These are phyloP conservation scores for Sebastes nivosus DNA, from an alignment of 2,797 vertebrate species.

Conservation along the genomic window DNA sequence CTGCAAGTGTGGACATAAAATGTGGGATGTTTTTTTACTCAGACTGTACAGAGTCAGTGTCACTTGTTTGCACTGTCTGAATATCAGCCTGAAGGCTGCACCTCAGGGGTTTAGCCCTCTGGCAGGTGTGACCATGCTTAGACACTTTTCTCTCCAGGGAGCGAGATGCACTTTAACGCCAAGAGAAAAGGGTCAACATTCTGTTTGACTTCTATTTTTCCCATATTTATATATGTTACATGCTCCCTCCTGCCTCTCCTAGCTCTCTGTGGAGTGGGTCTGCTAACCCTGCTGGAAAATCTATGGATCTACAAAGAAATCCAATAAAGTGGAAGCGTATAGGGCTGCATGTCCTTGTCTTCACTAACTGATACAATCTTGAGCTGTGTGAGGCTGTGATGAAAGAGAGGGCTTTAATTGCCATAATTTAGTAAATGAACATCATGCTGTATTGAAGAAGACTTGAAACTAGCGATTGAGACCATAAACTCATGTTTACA, in stretches of 20 bases:
- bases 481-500: too few relatives aligned
- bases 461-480: too few relatives aligned
- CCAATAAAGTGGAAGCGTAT: not conserved
- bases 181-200: not conserved
- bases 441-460: too few relatives aligned
- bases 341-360: constrained; percentile 1
- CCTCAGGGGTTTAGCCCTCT: constrained; percentile 1
- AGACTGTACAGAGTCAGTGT: not conserved
- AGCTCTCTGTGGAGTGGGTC: not conserved
- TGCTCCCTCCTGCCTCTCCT: not conserved
- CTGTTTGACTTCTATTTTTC: constrained; percentile 8
- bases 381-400: not conserved
- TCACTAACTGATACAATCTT: not conserved
- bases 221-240: not conserved
- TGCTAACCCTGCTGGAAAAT: not conserved
- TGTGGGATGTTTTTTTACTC: not conserved
- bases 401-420: not conserved
- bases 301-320: constrained; percentile 1
- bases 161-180: not conserved
- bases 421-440: too few relatives aligned
- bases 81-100: constrained; percentile 8
- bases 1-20: not conserved
- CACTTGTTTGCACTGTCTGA: constrained; percentile 21
- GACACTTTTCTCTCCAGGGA: not conserved
- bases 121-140: constrained; percentile 13